A percentile compares a stretch with the other conserved stretches of the same genome.
These are phyloP conservation scores for Oreochromis tanganicae DNA, from an alignment of 2,113 vertebrate genomes.

Conservation along the genomic window DNA sequence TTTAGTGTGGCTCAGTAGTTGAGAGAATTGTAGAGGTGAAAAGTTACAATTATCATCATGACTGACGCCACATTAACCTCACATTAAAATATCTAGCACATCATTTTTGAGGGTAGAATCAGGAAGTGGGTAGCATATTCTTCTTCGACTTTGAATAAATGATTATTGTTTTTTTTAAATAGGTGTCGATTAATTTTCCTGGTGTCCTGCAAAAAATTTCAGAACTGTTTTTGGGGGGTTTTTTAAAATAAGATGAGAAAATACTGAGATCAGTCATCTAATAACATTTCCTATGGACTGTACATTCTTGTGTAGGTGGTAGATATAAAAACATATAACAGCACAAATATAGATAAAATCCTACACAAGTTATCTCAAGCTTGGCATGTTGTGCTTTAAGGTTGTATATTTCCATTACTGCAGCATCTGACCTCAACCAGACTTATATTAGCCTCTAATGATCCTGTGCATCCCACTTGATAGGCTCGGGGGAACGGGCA, in stretches of 20 bases:
- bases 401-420: constrained; percentile 33
- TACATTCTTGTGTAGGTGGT: neutral
- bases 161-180: neutral
- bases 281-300: neutral
- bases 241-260: neutral
- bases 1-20: neutral
- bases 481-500: neutral
- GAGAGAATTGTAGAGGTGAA: neutral
- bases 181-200: neutral
- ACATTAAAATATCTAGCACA: neutral
- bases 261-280: neutral
- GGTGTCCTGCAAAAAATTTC: neutral
- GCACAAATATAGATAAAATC: neutral
- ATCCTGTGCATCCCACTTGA: constrained; percentile 19
- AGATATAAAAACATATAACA: neutral
- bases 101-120: neutral
- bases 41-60: neutral
- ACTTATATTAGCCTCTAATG: constrained; percentile 45
- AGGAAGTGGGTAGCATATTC: neutral
- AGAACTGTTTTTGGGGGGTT: accelerated
- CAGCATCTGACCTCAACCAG: constrained; percentile 12
- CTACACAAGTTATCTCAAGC: neutral
- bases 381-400: neutral
- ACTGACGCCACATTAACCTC: neutral
- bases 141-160: neutral